A percentile compares a stretch with the other conserved stretches of the same genome.
Evolutionary conservation across 2,797 vertebrate genomes (phyloP).

Genomic region (Mastacembelus armatus): DNA sequence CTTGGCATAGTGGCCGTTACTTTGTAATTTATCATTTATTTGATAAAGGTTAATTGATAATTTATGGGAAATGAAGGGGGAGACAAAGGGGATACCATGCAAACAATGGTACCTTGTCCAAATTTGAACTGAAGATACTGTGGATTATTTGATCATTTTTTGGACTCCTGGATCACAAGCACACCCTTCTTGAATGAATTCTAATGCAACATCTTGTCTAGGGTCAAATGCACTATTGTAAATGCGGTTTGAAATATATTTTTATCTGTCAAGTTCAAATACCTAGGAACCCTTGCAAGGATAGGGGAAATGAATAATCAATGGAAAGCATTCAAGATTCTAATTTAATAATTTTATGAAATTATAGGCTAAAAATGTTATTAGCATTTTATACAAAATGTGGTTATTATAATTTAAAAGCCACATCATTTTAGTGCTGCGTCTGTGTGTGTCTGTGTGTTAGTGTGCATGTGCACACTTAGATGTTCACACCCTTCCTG

Average conservation of each 20-base stretch:
- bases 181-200: not conserved
- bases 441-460: not conserved
- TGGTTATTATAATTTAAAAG: slow-evolving; percentile 7
- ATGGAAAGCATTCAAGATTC: not conserved
- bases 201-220: not conserved
- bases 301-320: not conserved
- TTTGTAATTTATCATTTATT: too few species aligned
- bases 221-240: not conserved
- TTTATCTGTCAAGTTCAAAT: not conserved
- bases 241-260: not conserved
- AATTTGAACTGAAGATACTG: too few species aligned
- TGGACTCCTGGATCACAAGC: too few species aligned
- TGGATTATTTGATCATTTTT: too few species aligned
- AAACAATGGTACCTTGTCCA: too few species aligned
- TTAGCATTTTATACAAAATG: slow-evolving; percentile 26
- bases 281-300: not conserved
- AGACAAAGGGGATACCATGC: too few species aligned
- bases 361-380: not conserved
- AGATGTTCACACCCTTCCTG: slow-evolving; percentile 11
- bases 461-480: not conserved
- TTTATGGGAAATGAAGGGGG: too few species aligned
- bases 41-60: too few species aligned
- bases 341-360: slow-evolving; percentile 5
- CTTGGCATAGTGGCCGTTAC: too few species aligned
- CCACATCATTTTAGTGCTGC: not conserved